Conservation (phyloP, 1,140 invertebrate genomes). For the Drosophila pachea region DNA sequence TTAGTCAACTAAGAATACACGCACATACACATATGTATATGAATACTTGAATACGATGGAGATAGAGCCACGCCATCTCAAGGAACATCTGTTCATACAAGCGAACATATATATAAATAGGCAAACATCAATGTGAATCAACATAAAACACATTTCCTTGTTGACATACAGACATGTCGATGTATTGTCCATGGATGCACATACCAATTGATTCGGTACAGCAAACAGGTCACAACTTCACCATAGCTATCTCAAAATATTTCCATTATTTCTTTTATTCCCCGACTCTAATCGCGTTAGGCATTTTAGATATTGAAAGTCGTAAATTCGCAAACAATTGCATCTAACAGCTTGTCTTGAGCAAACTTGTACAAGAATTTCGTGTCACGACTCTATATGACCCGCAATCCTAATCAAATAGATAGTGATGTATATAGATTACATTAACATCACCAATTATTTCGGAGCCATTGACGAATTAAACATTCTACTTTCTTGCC, state of each 20-base stretch:
- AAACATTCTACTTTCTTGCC: background rate
- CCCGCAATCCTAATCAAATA: background rate
- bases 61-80: slow-evolving; percentile 24
- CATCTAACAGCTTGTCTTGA: background rate
- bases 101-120: background rate
- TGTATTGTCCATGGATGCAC: background rate
- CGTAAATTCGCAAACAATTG: background rate
- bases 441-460: slow-evolving; percentile 1
- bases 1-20: background rate
- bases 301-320: background rate
- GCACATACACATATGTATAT: slow-evolving; percentile 2
- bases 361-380: background rate
- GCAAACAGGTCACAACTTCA: background rate
- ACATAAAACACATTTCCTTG: slow-evolving; percentile 14
- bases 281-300: too few species aligned
- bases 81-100: slow-evolving; percentile 36
- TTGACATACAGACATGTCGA: background rate
- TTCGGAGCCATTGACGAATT: slow-evolving; percentile 8
- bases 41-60: slow-evolving; percentile 4
- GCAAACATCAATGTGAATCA: background rate
- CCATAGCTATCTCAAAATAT: too few species aligned
- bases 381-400: background rate
- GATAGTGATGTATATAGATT: slow-evolving; percentile 6
- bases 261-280: too few species aligned
- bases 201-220: background rate